Evolutionary conservation across 2,797 vertebrate species (phyloP).

Genomic region (Sarcoramphus papa): DNA sequence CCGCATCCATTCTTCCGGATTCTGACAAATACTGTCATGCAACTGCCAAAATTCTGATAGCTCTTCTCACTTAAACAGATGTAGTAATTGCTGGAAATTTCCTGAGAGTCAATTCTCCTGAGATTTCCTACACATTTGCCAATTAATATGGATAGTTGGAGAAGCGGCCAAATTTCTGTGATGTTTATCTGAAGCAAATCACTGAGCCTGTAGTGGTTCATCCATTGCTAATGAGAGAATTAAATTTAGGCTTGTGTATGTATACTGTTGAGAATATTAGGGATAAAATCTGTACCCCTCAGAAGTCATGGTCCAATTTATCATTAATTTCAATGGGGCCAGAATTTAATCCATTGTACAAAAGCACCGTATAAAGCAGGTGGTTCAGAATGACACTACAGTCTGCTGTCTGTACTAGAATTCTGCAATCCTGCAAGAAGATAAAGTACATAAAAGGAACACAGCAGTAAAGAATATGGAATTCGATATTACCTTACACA

Average conservation of each 20-base stretch:
- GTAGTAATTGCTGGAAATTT: constrained; percentile 25
- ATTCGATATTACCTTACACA: not conserved
- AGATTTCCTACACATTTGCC: not conserved
- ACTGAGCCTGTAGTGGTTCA: not conserved
- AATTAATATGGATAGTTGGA: not conserved
- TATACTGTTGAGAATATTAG: not conserved
- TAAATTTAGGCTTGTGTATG: not conserved
- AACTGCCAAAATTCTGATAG: constrained; percentile 10
- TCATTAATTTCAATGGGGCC: not conserved
- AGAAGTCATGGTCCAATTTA: not conserved
- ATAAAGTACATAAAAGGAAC: not conserved
- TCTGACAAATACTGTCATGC: not conserved
- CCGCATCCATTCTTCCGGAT: not conserved
- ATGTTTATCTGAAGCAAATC: not conserved
- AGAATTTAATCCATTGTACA: not conserved
- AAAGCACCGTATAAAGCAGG: not conserved
- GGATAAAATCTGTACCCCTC: not conserved
- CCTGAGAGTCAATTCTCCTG: not conserved
- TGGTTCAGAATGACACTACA: not conserved
- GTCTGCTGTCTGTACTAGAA: not conserved
- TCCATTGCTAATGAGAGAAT: constrained; percentile 17
- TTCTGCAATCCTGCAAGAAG: not conserved
- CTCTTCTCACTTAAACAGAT: constrained; percentile 3
- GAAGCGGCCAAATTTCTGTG: not conserved
- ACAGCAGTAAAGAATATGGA: not conserved